Evolutionary conservation across 92 coral and sea anemone species (phyloP), one percentile per base, ranked within the genome.

Genomic region (Heteractis magnifica): DNA sequence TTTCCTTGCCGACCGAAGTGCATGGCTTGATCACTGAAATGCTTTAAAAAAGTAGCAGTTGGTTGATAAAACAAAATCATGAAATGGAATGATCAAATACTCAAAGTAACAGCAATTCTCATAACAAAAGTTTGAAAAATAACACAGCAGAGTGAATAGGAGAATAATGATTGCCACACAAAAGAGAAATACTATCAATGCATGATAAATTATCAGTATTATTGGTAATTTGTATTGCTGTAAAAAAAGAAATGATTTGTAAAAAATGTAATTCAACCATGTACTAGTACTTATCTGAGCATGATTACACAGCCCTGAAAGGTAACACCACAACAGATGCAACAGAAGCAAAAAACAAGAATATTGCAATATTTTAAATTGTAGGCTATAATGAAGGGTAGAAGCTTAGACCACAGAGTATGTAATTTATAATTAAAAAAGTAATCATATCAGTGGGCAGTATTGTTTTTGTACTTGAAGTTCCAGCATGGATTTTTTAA

Each of bases 231-330:
- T 5, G 20, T 18, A 62, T 0, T 18, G 23, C 7, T 18, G 70
- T 23, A 62, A 62, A 62, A 18, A 18, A 62, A 6, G 6, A 62
- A 62, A 62, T 18, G 21, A 75, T 18, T 41, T 23, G 49, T 75
- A n/a, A 41, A 41, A 34, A 75, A 8, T 10, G 49, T 13, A 5
- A 34, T 19, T 34, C 74, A 68, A 11, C 11, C 18, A 77, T 48
- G 8, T 23, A 11, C n/a, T 77, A 52, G 79, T 82, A 82, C 86
- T 82, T 82, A 82, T 71, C 86, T 82, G 79, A 34, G 71, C 49
- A n/a, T 44, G 49, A 75, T 44, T 10, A 75, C 11, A 53, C 68
- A 72, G 86, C 86, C 86, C 86, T 82, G 86, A 72, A 82, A 82
- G 26, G 44, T 16, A 82, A 72, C 58, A 82, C 49, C 20, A 82